Evolutionary conservation across 2,888 invertebrate species (phyloP), one percentile per base, ranked within the genome.

Genomic region (Trimorus sp.): DNA sequence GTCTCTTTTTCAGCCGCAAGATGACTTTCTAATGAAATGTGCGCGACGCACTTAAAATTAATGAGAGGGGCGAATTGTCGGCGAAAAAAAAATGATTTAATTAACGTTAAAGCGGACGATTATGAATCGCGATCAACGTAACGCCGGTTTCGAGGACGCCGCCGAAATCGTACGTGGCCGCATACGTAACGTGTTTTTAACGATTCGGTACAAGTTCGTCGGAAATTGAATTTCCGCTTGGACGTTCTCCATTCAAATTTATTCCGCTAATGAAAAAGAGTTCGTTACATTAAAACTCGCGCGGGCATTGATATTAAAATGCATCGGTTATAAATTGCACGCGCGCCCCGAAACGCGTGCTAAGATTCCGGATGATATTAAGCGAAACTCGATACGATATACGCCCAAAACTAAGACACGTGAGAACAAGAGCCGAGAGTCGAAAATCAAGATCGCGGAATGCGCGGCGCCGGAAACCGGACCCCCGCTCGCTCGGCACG

Each of bases 221-320:
- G 82, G 82, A 82, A 83, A 83, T 83, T 79, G 79, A 79, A 79
- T 83, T 82, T 82, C 79, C 79, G 82, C 75, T 79, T 71, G 65
- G 60, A 69, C 56, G 59, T 79, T 79, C 58, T 38, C 68, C 68
- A 79, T 83, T 83, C 69, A 76, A 79, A 82, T 79, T 79, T 83
- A 83, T 83, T 79, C 82, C 36, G 66, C 73, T 76, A 79, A 83
- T 73, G 75, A 73, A 79, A 83, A 77, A 82, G 62, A 75, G 71
- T 79, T 68, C 59, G 68, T 70, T 71, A 75, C 79, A 79, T 76
- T 75, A 70, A 75, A 56, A 78, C 56, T 70, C 26, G 40, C 76
- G 48, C 38, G 45, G 38, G 48, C 58, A 42, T 54, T 62, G 56
- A 77, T 63, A 65, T 77, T 70, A 70, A 65, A 77, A 63, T 65